Evolutionary conservation across 2,797 vertebrate genomes (phyloP).

Genomic region (Phalloptychus januarius): DNA sequence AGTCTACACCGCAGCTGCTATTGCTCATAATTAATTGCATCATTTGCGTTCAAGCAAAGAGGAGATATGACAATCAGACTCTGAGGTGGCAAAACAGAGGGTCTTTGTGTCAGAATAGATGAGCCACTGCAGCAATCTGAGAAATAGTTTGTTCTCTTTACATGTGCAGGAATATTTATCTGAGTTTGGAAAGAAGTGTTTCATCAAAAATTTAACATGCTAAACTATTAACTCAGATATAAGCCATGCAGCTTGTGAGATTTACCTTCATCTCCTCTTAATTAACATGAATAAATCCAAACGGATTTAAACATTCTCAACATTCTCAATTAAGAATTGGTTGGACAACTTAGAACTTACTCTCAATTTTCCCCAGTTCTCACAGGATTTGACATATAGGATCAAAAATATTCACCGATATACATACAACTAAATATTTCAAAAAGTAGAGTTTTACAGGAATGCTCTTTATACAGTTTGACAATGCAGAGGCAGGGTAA

Average conservation of each 20-base stretch:
- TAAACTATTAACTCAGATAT: not conserved
- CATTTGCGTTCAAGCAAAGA: constrained; percentile 39
- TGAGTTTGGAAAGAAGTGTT: not conserved
- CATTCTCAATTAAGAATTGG: no score
- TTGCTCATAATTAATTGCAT: constrained; percentile 45
- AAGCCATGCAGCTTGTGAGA: not conserved
- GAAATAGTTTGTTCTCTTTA: not conserved
- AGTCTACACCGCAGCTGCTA: constrained; percentile 29
- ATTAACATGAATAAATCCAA: not conserved
- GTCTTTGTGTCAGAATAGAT: not conserved
- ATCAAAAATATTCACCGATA: not conserved
- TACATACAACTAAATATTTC: not conserved
- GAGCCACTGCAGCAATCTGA: not conserved
- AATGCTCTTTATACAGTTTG: no score
- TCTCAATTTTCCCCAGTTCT: not conserved
- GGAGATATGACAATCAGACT: constrained; percentile 28
- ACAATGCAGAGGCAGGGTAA: no score
- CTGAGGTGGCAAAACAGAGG: constrained; percentile 17
- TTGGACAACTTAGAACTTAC: not conserved
- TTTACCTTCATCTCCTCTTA: not conserved
- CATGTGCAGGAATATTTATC: not conserved
- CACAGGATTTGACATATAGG: not conserved
- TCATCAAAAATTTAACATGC: not conserved
- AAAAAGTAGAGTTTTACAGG: no score
- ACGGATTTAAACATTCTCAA: not conserved